These are phyloP conservation scores for Neoaliturus tenellus DNA, from an alignment of 2,888 invertebrate species.

Conservation along the genomic window DNA sequence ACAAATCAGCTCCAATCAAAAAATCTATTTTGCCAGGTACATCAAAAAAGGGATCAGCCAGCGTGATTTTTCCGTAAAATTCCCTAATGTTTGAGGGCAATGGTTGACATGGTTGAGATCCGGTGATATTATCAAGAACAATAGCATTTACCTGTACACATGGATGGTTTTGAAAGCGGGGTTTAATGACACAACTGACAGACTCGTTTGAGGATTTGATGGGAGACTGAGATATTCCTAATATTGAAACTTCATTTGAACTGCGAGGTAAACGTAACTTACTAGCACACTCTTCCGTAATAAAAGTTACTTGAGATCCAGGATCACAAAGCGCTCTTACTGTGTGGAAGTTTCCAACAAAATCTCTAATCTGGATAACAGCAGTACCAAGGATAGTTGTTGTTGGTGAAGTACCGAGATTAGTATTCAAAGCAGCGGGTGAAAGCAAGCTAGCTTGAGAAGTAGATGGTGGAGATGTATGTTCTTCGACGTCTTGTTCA, in stretches of 20 bases:
- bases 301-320: background rate
- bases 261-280: background rate
- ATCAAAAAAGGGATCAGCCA: conserved; percentile 20
- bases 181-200: background rate
- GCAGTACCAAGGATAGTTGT: conserved; percentile 4
- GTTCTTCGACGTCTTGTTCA: background rate
- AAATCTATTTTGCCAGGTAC: background rate
- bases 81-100: background rate
- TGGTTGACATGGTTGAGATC: background rate
- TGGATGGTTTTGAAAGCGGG: background rate
- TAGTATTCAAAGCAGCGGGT: background rate
- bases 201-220: background rate
- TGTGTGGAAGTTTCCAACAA: background rate
- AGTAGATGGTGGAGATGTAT: background rate
- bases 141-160: background rate
- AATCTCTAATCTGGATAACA: background rate
- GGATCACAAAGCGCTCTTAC: background rate
- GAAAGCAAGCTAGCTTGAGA: background rate
- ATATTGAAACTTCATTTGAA: background rate
- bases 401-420: background rate
- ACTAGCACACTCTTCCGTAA: background rate
- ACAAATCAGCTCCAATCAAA: conserved; percentile 14
- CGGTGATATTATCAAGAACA: background rate
- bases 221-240: background rate
- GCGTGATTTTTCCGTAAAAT: background rate